phyloP scores from a whole-genome alignment of 2,888 invertebrate species.

The Drosophila cyrtoloma region DNA sequence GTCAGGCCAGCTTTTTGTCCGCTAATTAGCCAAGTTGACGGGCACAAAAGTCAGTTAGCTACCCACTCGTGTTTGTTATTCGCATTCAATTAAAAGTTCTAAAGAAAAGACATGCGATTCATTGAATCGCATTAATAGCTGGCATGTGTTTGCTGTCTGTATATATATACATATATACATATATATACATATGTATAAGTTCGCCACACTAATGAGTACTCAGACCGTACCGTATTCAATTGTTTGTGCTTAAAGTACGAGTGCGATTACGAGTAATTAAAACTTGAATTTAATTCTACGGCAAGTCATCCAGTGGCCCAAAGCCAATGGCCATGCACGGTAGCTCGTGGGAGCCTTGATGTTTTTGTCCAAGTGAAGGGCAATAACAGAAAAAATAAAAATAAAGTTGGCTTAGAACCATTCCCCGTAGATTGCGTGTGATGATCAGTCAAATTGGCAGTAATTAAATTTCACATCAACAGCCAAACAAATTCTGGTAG shows the following conservation, averaged over 20 bases:
- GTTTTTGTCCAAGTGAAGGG: constrained; percentile 49
- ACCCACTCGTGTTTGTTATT: constrained; percentile 66
- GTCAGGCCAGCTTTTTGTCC: constrained; percentile 18
- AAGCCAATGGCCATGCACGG: constrained; percentile 40
- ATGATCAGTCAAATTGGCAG: constrained; percentile 36
- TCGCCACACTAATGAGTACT: constrained; percentile 9
- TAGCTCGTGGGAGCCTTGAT: constrained; percentile 63
- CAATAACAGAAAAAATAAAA: not conserved
- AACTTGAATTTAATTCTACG: constrained; percentile 31
- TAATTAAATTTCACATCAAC: constrained; percentile 77
- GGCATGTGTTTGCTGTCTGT: constrained; percentile 8
- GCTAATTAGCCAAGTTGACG: not conserved
- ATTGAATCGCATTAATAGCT: constrained; percentile 67
- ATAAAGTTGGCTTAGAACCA: constrained; percentile 58
- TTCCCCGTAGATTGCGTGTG: constrained; percentile 56
- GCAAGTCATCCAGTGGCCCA: constrained; percentile 28
- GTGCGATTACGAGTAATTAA: constrained; percentile 47
- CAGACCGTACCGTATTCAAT: constrained; percentile 29
- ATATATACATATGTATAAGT: not conserved
- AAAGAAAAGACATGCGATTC: constrained; percentile 79
- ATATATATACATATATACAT: constrained; percentile 2
- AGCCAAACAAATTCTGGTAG: constrained; percentile 34
- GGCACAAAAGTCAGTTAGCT: constrained; percentile 57
- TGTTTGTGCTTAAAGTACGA: constrained; percentile 25
- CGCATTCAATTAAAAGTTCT: constrained; percentile 80